phyloP scores from a whole-genome alignment of 2,888 invertebrate genomes.

The Campoplex capitator region DNA sequence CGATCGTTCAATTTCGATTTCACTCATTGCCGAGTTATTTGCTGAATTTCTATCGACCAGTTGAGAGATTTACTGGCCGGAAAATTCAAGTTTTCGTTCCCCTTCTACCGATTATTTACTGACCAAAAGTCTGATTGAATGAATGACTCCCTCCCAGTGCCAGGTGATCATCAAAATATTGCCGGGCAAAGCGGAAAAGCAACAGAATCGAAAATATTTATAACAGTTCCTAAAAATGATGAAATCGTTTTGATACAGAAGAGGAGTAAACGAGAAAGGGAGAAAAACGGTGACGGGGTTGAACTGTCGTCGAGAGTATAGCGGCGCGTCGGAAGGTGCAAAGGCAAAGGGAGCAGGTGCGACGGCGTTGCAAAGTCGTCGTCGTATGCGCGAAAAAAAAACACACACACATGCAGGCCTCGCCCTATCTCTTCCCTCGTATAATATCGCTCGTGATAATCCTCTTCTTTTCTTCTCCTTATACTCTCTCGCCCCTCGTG shows the following conservation, averaged over 20 bases:
- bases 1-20: no score
- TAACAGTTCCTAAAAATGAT: constrained; percentile 6
- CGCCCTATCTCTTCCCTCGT: constrained; percentile 41
- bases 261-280: constrained; percentile 23
- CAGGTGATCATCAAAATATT: not conserved
- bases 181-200: not conserved
- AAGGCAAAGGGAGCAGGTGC: constrained; percentile 71
- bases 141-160: not conserved
- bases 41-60: no score
- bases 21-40: no score
- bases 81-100: no score
- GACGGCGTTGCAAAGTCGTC: constrained; percentile 60
- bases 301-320: constrained; percentile 48
- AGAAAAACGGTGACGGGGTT: constrained; percentile 53
- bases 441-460: constrained; percentile 53
- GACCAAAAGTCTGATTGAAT: not conserved
- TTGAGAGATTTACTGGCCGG: no score
- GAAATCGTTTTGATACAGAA: constrained; percentile 61
- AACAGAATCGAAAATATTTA: constrained; percentile 33
- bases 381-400: constrained; percentile 60
- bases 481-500: constrained; percentile 25
- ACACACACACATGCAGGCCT: constrained; percentile 34
- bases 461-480: constrained; percentile 28
- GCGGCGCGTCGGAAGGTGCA: constrained; percentile 69
- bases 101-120: not conserved